Conservation (phyloP, 2,113 vertebrate genomes). For the Uria aalge region DNA sequence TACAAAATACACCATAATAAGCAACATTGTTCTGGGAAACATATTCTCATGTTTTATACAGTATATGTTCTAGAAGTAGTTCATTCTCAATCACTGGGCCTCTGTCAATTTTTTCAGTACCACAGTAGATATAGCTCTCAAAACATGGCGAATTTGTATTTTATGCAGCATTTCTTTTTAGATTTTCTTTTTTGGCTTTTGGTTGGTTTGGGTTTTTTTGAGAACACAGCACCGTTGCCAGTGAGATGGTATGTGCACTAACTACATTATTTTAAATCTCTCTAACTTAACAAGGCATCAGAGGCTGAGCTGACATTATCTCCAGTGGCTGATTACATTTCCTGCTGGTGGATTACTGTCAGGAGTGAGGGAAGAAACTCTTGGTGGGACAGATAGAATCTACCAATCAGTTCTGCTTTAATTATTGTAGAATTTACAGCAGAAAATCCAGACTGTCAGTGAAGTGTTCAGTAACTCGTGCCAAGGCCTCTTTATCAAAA, state of each 20-base stretch:
- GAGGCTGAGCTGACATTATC: not conserved
- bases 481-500: constrained; percentile 45
- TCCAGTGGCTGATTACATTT: not conserved
- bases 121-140: not conserved
- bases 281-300: not conserved
- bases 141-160: not conserved
- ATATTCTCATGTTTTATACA: not conserved
- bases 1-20: not conserved
- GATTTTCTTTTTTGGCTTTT: not conserved
- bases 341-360: constrained; percentile 5
- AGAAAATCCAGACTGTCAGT: constrained; percentile 66
- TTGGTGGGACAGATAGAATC: constrained; percentile 57
- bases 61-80: not conserved
- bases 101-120: not conserved
- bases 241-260: not conserved
- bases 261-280: not conserved
- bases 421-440: constrained; percentile 81
- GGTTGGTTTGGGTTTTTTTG: not conserved
- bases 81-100: not conserved
- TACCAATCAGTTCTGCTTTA: constrained; percentile 71
- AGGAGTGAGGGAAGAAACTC: constrained; percentile 31
- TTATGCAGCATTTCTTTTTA: not conserved
- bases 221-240: not conserved
- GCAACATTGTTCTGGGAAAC: not conserved
- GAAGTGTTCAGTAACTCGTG: constrained; percentile 71